Base-by-base conservation (phyloP, 2,888 invertebrate species). In the Listrodromus nycthemerus region DNA sequence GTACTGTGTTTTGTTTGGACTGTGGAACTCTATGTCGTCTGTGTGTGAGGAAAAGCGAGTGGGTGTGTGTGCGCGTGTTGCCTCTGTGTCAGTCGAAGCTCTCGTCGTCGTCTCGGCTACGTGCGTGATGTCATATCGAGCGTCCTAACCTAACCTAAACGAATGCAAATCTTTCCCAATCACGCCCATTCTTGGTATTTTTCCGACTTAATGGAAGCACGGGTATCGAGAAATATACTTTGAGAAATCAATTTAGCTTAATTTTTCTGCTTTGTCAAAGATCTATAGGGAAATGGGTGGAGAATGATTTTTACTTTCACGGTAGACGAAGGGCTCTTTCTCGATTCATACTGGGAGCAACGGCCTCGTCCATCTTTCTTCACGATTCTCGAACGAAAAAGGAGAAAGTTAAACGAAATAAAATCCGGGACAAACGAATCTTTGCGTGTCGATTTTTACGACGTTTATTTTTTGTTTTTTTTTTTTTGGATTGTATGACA, bases 141-240 rank as follows among this genome's bases (percentile, higher is more conserved):
- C 70, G 87, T 90, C 88, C 89, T 90, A 91, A 91, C 92, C 92
- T 92, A 90, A 90, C 90, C 87, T 86, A 70, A 66, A 84, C 82
- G 50, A 80, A 82, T 84, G 80, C 78, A 83, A 77, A 80, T 84
- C 37, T 58, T 80, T 71, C 81, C 88, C 89, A 88, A 91, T 92
- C 61, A 61, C 92, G 92, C 92, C 92, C 92, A 92, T 91, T 92
- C 89, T 84, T 88, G 89, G 90, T 90, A 90, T 82, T 82, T 55
- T 82, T 82, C 70, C 65, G 33, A 63, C 50, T 13, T 24, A 33
- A 2, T 0, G 33, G 24, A 19, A 33, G 33, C 37, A 61, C 37
- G 50, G 58, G 41, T 69, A 66, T 67, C 61, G 48, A 50, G 66
- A 33, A 45, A 66, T 52, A 63, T 63, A 21, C 63, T n/a, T 52